These are phyloP conservation scores for Oostethus manadensis DNA, from an alignment of 2,113 vertebrate species.

Conservation along the genomic window DNA sequence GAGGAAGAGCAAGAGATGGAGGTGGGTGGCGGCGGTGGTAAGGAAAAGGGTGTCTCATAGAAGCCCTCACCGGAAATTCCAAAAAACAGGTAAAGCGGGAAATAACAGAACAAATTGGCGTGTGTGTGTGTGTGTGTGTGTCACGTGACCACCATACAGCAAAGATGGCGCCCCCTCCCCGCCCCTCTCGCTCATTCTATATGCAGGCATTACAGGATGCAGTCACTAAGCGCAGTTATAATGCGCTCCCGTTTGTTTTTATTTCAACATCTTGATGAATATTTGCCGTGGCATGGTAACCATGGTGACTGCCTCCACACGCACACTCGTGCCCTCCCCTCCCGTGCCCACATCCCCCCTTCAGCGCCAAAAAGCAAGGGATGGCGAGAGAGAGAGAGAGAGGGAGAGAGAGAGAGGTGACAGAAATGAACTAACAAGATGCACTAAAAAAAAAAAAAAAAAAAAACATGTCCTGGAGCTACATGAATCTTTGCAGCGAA, in stretches of 20 bases:
- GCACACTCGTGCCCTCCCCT: conserved; percentile 16
- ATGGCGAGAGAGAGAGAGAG: conserved; percentile 55
- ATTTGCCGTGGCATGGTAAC: conserved; percentile 75
- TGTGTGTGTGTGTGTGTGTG: conserved; percentile 7
- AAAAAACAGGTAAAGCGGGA: conserved; percentile 40
- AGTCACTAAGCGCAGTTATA: conserved; percentile 65
- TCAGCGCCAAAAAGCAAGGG: conserved; percentile 67
- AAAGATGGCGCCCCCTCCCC: conserved; percentile 7
- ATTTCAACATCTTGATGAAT: conserved; percentile 74
- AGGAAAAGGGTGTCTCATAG: conserved; percentile 48
- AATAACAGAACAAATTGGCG: conserved; percentile 25
- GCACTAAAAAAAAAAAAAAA: conserved; percentile 52
- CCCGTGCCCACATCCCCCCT: conserved; percentile 55
- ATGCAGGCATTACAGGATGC: conserved; percentile 50
- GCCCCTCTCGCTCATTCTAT: conserved; percentile 53
- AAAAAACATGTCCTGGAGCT: conserved; percentile 70
- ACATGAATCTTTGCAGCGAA: conserved; percentile 71
- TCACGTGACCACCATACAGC: conserved; percentile 21
- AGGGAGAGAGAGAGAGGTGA: conserved; percentile 67
- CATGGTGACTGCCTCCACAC: conserved; percentile 68
- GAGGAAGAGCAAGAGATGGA: conserved; percentile 61
- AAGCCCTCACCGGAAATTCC: conserved; percentile 49
- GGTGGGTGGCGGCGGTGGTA: conserved; percentile 14
- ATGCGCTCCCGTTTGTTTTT: conserved; percentile 67
- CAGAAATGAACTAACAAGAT: conserved; percentile 79